Evolutionary conservation across 2,113 vertebrate species (phyloP), one percentile per base, ranked within the genome.

Genomic region (Phylloscopus trochiloides): DNA sequence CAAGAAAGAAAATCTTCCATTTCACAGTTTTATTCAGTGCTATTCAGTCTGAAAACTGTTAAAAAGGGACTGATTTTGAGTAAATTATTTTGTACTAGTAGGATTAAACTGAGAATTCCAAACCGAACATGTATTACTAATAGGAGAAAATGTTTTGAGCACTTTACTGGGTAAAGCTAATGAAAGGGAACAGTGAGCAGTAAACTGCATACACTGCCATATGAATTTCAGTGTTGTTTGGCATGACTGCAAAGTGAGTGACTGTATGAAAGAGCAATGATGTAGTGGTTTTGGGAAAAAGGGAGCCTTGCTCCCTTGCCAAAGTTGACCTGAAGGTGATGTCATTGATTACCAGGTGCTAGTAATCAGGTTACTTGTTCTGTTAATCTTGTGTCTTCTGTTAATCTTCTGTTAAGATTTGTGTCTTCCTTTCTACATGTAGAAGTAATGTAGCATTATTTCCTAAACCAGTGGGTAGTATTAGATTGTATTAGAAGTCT

Each of bases 71-170:
- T 54, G 67, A 66, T 83, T 79, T 76, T 47, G 9, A 43, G 29
- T 36, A 61, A 77, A 91, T 59, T 55, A 85, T 52, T 66, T 38
- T 73, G 34, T 22, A 54, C 29, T 54, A 58, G 66, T 42, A 70
- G 19, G 17, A 88, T 73, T 80, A 80, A 91, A 84, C 25, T 43
- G n/a, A 70, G 66, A 91, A 75, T 81, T 93, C 40, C 25, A 76
- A 90, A 74, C 9, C 24, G 21, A 38, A 62, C 12, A 16, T 58
- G 50, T 38, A 17, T 50, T 63, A 12, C 18, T 51, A 65, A 63
- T 8, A 79, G 42, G 25, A 40, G 67, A 94, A 80, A 70, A 50
- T 10, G 12, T 14, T 70, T 86, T 66, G 42, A 93, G 34, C 59
- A 51, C 61, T 81, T 74, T 40, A 52, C 12, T 65, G 36, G 18